Base-by-base conservation (phyloP, 2,797 vertebrate genomes). In the Spinus olivaceus region DNA sequence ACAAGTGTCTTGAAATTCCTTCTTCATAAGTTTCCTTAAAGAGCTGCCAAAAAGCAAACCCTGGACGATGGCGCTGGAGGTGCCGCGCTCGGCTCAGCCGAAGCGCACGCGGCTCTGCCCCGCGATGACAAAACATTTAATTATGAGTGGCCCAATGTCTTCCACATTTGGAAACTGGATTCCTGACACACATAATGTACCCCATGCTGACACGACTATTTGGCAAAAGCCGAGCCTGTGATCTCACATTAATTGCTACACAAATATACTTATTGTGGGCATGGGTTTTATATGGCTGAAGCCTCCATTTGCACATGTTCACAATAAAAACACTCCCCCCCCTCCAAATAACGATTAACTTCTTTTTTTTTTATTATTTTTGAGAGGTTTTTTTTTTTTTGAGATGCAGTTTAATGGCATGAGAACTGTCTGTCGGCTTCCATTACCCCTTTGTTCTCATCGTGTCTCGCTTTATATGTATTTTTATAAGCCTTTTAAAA, bases 401-500 rank as follows among this genome's bases (percentile, higher is more conserved):
- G 90, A 94, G 96, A 96, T 88, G 92, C 93, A 76, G 64, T 95
- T 97, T 97, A 96, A 96, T 76, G 94, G 92, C 95, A 91, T 81
- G 93, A 96, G 92, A 91, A 92, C 90, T 96, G 90, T 96, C 96
- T 94, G 88, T 76, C 59, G 76, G 91, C 53, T 92, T 80, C 92
- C 89, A 37, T 86, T 95, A 94, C 60, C 5, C 37, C 95, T 97
- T 97, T 97, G 94, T 97, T 97, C 95, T 93, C 91, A 44, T 92
- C 28, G 2, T 95, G 71, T 90, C 89, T 91, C 1, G 5, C 88
- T 93, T 91, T 92, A 86, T 77, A 94, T 60, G 84, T 97, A 94
- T 97, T 97, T 97, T 97, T 97, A 96, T 97, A 96, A 94, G 87
- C 78, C 93, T 96, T 96, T 97, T 90, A 97, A 97, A 95, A 57